Evolutionary conservation across 2,888 invertebrate genomes (phyloP).

Genomic region (Chironomus riparius): DNA sequence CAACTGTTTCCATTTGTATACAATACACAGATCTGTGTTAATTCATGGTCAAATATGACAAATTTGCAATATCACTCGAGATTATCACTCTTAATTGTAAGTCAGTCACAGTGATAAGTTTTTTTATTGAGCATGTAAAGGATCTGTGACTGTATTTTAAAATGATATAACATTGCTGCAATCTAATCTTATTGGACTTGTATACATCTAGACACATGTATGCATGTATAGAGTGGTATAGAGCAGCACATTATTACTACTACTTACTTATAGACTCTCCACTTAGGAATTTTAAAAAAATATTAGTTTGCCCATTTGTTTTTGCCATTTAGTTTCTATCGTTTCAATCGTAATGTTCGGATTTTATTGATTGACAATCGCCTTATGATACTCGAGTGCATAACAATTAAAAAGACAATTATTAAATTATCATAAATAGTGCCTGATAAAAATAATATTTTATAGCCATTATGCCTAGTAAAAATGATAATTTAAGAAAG

Average conservation of each 20-base stretch:
- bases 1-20: no score
- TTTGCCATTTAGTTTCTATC: background rate
- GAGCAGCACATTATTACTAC: background rate
- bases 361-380: background rate
- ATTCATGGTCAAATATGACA: no score
- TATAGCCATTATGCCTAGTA: background rate
- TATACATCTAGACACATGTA: background rate
- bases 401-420: background rate
- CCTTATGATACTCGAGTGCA: background rate
- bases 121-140: no score
- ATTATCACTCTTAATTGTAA: no score
- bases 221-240: background rate
- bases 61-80: no score
- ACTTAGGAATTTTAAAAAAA: background rate
- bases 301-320: no score
- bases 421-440: background rate
- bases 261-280: background rate
- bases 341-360: background rate
- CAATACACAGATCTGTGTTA: no score
- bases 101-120: no score
- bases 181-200: background rate
- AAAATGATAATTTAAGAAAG: slow-evolving; percentile 15
- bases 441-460: background rate
- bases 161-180: background rate
- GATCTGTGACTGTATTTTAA: no score